phyloP scores from a whole-genome alignment of 2,113 vertebrate species.

The Madoqua kirkii region DNA sequence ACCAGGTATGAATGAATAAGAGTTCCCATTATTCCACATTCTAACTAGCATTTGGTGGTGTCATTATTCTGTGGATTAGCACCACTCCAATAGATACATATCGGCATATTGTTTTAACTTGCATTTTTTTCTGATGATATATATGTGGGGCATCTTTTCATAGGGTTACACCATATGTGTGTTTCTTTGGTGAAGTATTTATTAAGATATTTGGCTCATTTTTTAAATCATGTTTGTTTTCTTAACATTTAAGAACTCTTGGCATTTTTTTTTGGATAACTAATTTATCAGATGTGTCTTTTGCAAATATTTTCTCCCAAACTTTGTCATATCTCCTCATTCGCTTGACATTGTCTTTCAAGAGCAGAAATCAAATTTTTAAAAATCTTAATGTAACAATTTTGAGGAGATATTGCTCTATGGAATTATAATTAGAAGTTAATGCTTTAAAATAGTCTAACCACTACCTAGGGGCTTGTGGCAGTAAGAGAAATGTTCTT shows the following conservation, averaged over 20 bases:
- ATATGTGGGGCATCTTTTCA: neutral
- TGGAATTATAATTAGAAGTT: neutral
- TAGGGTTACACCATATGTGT: neutral
- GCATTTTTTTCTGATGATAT: neutral
- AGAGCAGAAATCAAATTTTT: neutral
- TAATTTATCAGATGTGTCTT: neutral
- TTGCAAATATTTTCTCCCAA: neutral
- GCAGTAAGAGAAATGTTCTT: neutral
- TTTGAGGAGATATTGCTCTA: neutral
- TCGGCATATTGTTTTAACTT: neutral
- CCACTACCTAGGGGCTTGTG: neutral
- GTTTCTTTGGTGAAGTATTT: neutral
- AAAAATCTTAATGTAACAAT: neutral
- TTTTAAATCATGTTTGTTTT: neutral
- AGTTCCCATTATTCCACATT: neutral
- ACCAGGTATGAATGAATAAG: neutral
- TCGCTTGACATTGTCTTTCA: neutral
- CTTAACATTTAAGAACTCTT: neutral
- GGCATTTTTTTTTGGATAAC: neutral
- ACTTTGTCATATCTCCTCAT: neutral
- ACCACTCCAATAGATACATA: neutral
- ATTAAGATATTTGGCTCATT: neutral
- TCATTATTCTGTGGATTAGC: neutral
- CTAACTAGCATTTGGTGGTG: neutral
- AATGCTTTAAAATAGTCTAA: neutral